These are phyloP conservation scores for Schlechtendalia chinensis DNA, from an alignment of 1,140 invertebrate species.

Conservation along the genomic window DNA sequence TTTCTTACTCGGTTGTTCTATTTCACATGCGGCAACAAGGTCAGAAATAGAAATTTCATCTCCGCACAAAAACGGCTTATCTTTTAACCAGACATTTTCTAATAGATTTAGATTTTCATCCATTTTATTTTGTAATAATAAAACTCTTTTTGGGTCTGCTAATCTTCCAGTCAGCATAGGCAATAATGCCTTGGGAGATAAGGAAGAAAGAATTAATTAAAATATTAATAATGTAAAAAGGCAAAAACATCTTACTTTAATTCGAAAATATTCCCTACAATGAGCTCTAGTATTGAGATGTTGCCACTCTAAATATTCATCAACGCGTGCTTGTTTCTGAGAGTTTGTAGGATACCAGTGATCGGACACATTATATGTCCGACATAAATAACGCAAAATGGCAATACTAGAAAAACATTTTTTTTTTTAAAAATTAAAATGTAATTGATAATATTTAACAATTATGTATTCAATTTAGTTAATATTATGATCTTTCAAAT, in stretches of 20 bases:
- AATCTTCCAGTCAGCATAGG: neutral
- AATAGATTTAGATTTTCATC: slow-evolving; percentile 43
- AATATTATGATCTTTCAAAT: no score
- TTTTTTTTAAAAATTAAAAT: no score
- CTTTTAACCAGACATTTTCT: slow-evolving; percentile 63
- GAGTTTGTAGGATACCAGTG: slow-evolving; percentile 73
- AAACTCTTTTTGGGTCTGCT: neutral
- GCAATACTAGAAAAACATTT: slow-evolving; percentile 64
- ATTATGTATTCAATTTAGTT: no score
- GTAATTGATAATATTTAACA: no score
- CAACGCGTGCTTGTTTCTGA: slow-evolving; percentile 68
- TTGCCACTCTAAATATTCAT: slow-evolving; percentile 87
- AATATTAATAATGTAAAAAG: neutral
- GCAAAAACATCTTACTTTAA: slow-evolving; percentile 60
- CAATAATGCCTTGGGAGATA: neutral
- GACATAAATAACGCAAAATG: slow-evolving; percentile 66
- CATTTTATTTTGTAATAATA: slow-evolving; percentile 11
- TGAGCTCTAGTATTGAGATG: slow-evolving; percentile 70
- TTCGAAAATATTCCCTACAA: slow-evolving; percentile 70
- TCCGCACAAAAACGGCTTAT: slow-evolving; percentile 66
- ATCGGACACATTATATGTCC: slow-evolving; percentile 62
- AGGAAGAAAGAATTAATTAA: neutral
- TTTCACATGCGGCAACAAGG: slow-evolving; percentile 74
- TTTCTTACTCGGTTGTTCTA: slow-evolving; percentile 73
- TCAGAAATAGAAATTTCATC: slow-evolving; percentile 72